phyloP scores from a whole-genome alignment of 2,113 vertebrate genomes.

The Gnathonemus longibarbis region DNA sequence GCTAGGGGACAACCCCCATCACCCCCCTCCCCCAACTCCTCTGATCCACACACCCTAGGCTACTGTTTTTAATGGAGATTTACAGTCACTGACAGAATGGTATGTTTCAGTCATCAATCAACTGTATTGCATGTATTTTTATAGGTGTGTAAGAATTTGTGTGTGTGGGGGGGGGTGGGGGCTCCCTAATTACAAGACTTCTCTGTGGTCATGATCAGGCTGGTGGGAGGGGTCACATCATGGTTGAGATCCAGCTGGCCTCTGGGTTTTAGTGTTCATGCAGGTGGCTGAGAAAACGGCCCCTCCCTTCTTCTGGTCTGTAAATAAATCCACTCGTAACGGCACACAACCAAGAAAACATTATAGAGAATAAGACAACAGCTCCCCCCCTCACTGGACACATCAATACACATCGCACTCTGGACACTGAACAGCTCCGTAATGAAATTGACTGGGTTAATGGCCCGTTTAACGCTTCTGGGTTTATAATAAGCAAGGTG shows the following conservation, averaged over 20 bases:
- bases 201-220: not conserved
- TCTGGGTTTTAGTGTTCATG: not conserved
- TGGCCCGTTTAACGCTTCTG: not conserved
- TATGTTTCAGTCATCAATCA: not conserved
- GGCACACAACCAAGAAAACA: not conserved
- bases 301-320: not conserved
- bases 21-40: not conserved
- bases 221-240: not conserved
- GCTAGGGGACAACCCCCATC: not conserved
- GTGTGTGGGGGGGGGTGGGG: not conserved
- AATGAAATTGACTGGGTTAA: slow-evolving; percentile 15
- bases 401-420: slow-evolving; percentile 8
- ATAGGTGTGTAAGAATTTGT: not conserved
- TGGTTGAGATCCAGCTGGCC: not conserved
- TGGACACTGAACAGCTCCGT: slow-evolving; percentile 4
- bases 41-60: not conserved
- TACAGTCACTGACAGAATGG: not conserved
- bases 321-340: not conserved
- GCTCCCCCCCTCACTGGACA: slow-evolving; percentile 26
- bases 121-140: not conserved
- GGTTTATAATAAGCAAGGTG: slow-evolving; percentile 12
- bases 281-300: too few species aligned
- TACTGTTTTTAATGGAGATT: not conserved
- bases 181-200: not conserved
- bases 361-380: slow-evolving; percentile 20